phyloP scores from a whole-genome alignment of 2,888 invertebrate species.

The Dryadula phaetusa region DNA sequence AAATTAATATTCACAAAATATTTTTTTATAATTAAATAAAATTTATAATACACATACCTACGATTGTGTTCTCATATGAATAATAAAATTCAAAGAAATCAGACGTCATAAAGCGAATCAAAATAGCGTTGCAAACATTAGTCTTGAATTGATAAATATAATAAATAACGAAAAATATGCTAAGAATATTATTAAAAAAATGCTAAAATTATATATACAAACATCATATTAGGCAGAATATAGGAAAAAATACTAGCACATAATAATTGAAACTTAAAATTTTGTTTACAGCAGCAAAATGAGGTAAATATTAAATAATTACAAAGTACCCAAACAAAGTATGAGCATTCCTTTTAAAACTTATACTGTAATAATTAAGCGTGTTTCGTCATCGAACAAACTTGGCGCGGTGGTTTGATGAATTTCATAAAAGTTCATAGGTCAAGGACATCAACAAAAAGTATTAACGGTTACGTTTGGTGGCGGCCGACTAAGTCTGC shows the following conservation, averaged over 20 bases:
- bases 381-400: constrained; percentile 29
- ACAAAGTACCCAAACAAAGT: constrained; percentile 24
- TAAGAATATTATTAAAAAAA: too few relatives aligned
- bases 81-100: too few relatives aligned
- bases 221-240: not conserved
- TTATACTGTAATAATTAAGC: constrained; percentile 25
- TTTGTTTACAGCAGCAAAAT: not conserved
- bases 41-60: too few relatives aligned
- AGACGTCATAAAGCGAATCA: too few relatives aligned
- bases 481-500: not conserved
- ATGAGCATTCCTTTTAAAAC: constrained; percentile 12
- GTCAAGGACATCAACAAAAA: constrained; percentile 24
- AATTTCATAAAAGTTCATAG: constrained; percentile 18
- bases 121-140: too few relatives aligned
- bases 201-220: too few relatives aligned
- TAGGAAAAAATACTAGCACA: not conserved
- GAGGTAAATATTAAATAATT: constrained; percentile 26
- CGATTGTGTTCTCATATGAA: too few relatives aligned
- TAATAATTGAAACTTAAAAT: not conserved
- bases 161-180: too few relatives aligned
- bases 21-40: too few relatives aligned
- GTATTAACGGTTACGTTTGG: constrained; percentile 7
- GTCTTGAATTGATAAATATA: too few relatives aligned
- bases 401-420: constrained; percentile 22
- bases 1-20: too few relatives aligned